Evolutionary conservation across 2,113 vertebrate species (phyloP).

Genomic region (Pedionomus torquatus): DNA sequence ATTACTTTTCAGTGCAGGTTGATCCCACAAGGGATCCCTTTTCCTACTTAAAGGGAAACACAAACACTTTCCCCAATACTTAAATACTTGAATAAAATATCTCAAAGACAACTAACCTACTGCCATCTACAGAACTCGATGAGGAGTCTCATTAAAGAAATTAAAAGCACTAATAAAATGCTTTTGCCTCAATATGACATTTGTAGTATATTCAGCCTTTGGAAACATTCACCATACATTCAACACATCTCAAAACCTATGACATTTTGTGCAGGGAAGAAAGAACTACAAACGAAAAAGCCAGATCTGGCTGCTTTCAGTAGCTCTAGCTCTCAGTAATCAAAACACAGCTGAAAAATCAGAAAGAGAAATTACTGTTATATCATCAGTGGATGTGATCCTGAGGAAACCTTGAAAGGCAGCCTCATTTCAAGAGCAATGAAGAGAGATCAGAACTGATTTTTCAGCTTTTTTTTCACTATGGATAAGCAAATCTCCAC

Average conservation of each 20-base stretch:
- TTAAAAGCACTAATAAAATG: background rate
- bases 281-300: background rate
- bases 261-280: background rate
- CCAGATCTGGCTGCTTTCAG: background rate
- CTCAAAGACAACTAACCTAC: background rate
- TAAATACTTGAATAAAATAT: background rate
- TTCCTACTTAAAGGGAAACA: background rate
- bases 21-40: background rate
- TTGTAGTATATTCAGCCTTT: background rate
- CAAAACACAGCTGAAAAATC: conserved; percentile 1
- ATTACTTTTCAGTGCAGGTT: background rate
- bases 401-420: background rate
- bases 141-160: background rate
- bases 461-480: background rate
- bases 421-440: background rate
- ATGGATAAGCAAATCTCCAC: background rate
- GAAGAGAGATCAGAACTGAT: background rate
- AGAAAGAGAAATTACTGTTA: background rate
- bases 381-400: background rate
- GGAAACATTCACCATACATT: background rate
- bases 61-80: background rate
- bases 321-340: background rate
- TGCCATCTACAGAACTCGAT: background rate
- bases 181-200: background rate
- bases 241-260: background rate